phyloP scores from a whole-genome alignment of 2,797 vertebrate genomes.

The Heteromormyrus szaboi region DNA sequence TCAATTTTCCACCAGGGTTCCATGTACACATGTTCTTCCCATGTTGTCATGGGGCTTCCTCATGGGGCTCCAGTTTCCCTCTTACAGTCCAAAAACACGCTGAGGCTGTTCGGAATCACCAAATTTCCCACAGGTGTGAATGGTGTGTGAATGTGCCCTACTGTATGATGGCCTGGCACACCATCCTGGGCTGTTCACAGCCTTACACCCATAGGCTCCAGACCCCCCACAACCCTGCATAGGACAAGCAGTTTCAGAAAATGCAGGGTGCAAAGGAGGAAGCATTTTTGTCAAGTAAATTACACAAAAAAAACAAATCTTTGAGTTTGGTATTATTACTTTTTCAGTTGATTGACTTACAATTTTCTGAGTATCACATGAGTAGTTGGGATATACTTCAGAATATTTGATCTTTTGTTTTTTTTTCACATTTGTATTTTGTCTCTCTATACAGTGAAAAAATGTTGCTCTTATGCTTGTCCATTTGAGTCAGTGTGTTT shows the following conservation, averaged over 20 bases:
- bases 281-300: neutral
- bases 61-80: neutral
- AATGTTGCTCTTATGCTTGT: neutral
- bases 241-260: neutral
- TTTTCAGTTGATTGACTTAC: neutral
- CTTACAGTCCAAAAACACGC: neutral
- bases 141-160: too few relatives aligned
- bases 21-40: neutral
- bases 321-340: neutral
- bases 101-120: too few relatives aligned
- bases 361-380: neutral
- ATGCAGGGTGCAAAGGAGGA: neutral
- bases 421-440: neutral
- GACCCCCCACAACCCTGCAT: neutral
- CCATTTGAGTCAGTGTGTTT: neutral
- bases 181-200: too few relatives aligned
- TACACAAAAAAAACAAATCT: neutral
- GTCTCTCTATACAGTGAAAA: neutral
- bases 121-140: too few relatives aligned
- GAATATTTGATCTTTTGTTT: neutral
- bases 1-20: too few relatives aligned
- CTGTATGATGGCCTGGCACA: too few relatives aligned
- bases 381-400: neutral
- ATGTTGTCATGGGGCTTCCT: neutral
- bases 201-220: neutral